Evolutionary conservation across 2,113 vertebrate species (phyloP), one percentile per base, ranked within the genome.

Genomic region (Pomatorhinus ruficollis): DNA sequence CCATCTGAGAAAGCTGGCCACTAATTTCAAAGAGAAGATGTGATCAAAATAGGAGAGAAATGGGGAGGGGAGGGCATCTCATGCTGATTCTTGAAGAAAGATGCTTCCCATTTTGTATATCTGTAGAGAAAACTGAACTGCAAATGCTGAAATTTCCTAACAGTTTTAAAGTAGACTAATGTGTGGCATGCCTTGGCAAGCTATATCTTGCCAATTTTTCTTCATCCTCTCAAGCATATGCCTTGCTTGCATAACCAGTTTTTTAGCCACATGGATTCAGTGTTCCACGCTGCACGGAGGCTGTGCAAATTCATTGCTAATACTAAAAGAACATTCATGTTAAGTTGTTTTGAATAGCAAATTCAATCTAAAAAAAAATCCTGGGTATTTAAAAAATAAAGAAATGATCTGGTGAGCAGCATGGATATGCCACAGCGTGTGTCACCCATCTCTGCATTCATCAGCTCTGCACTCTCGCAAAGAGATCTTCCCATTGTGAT

Each of bases 151-250:
- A 87, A 95, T 90, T 94, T 93, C 93, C 92, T 87, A 93, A 92
- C 93, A 94, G 93, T 93, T 94, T 94, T 92, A 83, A 95, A 96
- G 95, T 52, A 78, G 85, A 94, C 93, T 96, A 95, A 94, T 93
- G 92, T 97, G 96, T 96, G 95, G 95, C 90, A 95, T 95, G 95
- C 88, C 86, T 95, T 96, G 95, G 95, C 96, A 96, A 92, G 95
- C 88, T 88, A 37, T 61, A 88, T 89, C 93, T 96, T 96, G 95
- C 96, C 93, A 90, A 71, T 96, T 96, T 94, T 95, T 90, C 93
- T 93, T 93, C 95, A 96, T 96, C 76, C 92, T 93, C 88, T 94
- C 64, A 82, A 95, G 93, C 95, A 96, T 94, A 94, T 95, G 95
- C 95, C 93, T 95, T 78, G 88, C 95, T 96, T 96, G 92, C 95